phyloP scores from a whole-genome alignment of 1,140 invertebrate genomes.

The Adoxophyes honmai region DNA sequence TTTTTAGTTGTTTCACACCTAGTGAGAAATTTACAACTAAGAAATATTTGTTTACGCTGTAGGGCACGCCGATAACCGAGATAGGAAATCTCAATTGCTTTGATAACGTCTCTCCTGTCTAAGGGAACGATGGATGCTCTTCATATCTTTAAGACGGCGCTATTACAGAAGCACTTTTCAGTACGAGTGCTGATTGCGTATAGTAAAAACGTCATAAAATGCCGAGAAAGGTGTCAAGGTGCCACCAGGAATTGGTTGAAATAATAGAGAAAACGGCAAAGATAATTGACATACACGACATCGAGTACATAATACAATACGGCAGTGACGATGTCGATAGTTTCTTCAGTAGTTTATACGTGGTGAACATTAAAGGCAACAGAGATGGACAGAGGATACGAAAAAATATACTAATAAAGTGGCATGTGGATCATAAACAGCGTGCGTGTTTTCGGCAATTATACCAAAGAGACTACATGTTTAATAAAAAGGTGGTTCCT shows the following conservation, averaged over 20 bases:
- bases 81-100: background rate
- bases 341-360: conserved; percentile 38
- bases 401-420: conserved; percentile 43
- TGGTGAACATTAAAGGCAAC: conserved; percentile 39
- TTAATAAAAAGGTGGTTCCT: conserved; percentile 36
- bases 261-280: conserved; percentile 45
- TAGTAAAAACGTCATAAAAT: conserved; percentile 29
- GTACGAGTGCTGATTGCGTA: conserved; percentile 12
- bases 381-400: conserved; percentile 38
- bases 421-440: conserved; percentile 38
- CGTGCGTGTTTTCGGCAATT: conserved; percentile 39
- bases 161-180: conserved; percentile 21
- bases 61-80: background rate
- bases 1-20: too few relatives aligned
- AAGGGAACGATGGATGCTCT: background rate
- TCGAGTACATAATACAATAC: conserved; percentile 35
- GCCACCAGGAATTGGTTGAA: conserved; percentile 40
- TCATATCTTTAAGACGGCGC: background rate
- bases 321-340: conserved; percentile 44
- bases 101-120: conserved; percentile 26
- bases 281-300: conserved; percentile 33
- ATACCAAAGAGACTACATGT: conserved; percentile 42
- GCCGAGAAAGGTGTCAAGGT: conserved; percentile 48
- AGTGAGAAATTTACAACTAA: too few relatives aligned
- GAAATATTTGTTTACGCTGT: too few relatives aligned